phyloP scores from a whole-genome alignment of 2,888 invertebrate species.

The Notodonta dromedarius region DNA sequence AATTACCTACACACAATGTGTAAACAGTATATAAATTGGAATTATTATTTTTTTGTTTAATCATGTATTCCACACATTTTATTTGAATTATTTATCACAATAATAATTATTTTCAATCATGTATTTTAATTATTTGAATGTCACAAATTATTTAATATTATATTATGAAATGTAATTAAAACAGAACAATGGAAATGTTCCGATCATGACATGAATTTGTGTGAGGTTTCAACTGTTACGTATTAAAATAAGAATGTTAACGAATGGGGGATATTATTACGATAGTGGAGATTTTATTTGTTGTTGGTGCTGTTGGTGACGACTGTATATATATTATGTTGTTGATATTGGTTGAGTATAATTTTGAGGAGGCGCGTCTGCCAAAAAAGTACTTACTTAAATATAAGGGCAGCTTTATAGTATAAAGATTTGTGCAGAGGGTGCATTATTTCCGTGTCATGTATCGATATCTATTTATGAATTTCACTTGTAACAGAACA shows the following conservation, averaged over 20 bases:
- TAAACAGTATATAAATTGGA: conserved; percentile 3
- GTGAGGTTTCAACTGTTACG: conserved; percentile 50
- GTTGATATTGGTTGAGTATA: conserved; percentile 27
- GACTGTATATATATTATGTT: conserved; percentile 45
- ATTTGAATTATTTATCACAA: conserved; percentile 47
- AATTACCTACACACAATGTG: conserved; percentile 15
- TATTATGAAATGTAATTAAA: conserved; percentile 40
- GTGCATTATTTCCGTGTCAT: neutral
- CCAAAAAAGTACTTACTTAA: neutral
- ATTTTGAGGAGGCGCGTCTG: conserved; percentile 16
- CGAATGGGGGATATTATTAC: conserved; percentile 49
- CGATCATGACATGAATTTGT: conserved; percentile 64
- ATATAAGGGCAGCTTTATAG: neutral
- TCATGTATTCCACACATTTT: conserved; percentile 40
- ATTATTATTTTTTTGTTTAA: conserved; percentile 28
- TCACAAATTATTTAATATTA: conserved; percentile 57
- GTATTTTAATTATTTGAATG: conserved; percentile 51
- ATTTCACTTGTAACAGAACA: too few species aligned
- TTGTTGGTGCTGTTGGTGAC: conserved; percentile 56
- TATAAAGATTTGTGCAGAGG: neutral
- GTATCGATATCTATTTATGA: too few species aligned
- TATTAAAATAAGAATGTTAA: conserved; percentile 45
- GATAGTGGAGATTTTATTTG: conserved; percentile 62
- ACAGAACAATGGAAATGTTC: conserved; percentile 46
- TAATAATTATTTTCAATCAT: conserved; percentile 50